Evolutionary conservation across 2,888 invertebrate genomes (phyloP), one percentile per base, ranked within the genome.

Genomic region (Lasioglossum villosulum): DNA sequence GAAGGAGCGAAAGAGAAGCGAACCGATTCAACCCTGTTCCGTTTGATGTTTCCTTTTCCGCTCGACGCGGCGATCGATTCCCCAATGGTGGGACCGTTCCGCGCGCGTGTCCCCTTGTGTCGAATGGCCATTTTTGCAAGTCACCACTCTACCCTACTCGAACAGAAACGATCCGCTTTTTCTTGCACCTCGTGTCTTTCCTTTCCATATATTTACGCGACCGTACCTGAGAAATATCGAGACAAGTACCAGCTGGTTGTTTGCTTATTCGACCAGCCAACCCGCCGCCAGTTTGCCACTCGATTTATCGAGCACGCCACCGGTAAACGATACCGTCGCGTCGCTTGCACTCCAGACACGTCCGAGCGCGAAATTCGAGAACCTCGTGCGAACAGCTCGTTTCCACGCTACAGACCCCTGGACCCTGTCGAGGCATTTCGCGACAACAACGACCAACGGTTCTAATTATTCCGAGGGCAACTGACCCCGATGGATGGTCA

Each of bases 11-110:
- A 30, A 16, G 30, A 16, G 63, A 30, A 27, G 14, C 27, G 0
- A 59, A 48, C 23, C 79, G 89, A 88, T 74, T 89, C 86, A 84
- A 78, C 73, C 66, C 56, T 23, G 66, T 66, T 66, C 34, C 34
- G 66, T 66, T 78, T 75, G 82, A 81, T 42, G 80, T 76, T 80
- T 74, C 81, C 45, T 66, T 68, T 78, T 68, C 72, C 52, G 37
- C n/a, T 45, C 37, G 87, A 82, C 23, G 23, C 48, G 16, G 19
- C 87, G 84, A 88, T 88, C 80, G 70, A 42, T 34, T 27, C 71
- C n/a, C 63, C 16, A 0, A 16, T 16, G 30, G 5, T 5, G 63
- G 4, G 63, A 30, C 30, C 27, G 63, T 63, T 63, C 30, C 5
- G 63, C 63, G 30, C 63, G 63, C 30, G 63, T 16, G 30, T 30